These are phyloP conservation scores for Ladona fulva DNA, from an alignment of 1,140 invertebrate species.

Conservation along the genomic window DNA sequence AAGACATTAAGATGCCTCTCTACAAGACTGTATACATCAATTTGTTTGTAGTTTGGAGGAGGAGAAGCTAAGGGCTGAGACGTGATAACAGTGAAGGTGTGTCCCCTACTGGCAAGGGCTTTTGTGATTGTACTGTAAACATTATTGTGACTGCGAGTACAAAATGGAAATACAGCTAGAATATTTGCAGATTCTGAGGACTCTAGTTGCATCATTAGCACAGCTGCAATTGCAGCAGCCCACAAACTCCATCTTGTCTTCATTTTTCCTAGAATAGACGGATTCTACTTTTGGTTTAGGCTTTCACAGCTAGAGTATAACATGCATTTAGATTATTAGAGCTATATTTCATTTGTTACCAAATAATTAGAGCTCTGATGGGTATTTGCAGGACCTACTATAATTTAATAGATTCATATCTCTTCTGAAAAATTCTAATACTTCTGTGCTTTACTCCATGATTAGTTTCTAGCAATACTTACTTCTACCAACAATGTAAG, in stretches of 20 bases:
- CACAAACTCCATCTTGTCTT: not conserved
- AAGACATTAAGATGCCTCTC: not conserved
- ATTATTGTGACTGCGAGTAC: constrained; percentile 57
- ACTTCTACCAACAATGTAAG: too few species aligned
- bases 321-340: too few species aligned
- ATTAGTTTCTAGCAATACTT: too few species aligned
- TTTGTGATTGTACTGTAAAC: constrained; percentile 53
- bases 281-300: too few species aligned
- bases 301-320: too few species aligned
- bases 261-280: too few species aligned
- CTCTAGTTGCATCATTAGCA: not conserved
- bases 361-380: too few species aligned
- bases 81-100: constrained; percentile 59
- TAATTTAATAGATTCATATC: too few species aligned
- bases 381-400: too few species aligned
- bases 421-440: too few species aligned
- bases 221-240: not conserved
- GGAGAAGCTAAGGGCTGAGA: constrained; percentile 45
- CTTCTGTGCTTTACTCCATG: too few species aligned
- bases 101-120: constrained; percentile 51
- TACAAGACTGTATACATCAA: constrained; percentile 29
- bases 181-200: constrained; percentile 35
- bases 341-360: too few species aligned
- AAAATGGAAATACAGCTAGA: constrained; percentile 52
- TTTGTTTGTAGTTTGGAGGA: constrained; percentile 30